Base-by-base conservation (phyloP, 2,888 invertebrate genomes). In the Lochmaea crataegi region DNA sequence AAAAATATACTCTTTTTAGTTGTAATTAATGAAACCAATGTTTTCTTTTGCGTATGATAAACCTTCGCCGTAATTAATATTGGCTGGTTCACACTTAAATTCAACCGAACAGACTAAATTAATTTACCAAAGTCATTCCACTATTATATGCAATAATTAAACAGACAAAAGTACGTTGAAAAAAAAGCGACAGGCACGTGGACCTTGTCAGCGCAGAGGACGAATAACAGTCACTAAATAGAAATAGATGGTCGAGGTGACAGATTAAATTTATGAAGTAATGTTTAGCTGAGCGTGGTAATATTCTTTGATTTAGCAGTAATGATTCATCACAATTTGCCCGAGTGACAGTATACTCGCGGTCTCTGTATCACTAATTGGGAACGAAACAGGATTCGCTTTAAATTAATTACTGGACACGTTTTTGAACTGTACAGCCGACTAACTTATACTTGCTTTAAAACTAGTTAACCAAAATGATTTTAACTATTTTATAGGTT, bases 291-390 rank as follows among this genome's bases (percentile, higher is more conserved):
- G 74, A 78, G 78, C 77, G 78, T 77, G 76, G 76, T 75, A 73
- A 79, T 80, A 78, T 80, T 80, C 79, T 82, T 83, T 82, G 82
- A 83, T 83, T 82, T 83, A 82, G 75, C 80, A 77, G 79, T 79
- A 80, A 83, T 82, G 83, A 83, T 83, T 83, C 81, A 83, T 84
- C 83, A 83, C 82, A 83, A 83, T 84, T 83, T 81, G 81, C 82
- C 81, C 78, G 77, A 81, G 80, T 83, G 84, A 82, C 83, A 83
- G 82, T 74, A 76, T 77, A 78, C 83, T 79, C 80, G 81, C 80
- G 82, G 80, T 80, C 77, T 77, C 79, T 72, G 76, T 81, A 81
- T 80, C 81, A 79, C 80, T 83, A 83, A 83, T 83, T 83, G 83
- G 82, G 79, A 77, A 79, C 78, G 77, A 77, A 78, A 71, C 42